Evolutionary conservation across 2,797 vertebrate species (phyloP), one percentile per base, ranked within the genome.

Genomic region (Pangasius sanitwongsei): DNA sequence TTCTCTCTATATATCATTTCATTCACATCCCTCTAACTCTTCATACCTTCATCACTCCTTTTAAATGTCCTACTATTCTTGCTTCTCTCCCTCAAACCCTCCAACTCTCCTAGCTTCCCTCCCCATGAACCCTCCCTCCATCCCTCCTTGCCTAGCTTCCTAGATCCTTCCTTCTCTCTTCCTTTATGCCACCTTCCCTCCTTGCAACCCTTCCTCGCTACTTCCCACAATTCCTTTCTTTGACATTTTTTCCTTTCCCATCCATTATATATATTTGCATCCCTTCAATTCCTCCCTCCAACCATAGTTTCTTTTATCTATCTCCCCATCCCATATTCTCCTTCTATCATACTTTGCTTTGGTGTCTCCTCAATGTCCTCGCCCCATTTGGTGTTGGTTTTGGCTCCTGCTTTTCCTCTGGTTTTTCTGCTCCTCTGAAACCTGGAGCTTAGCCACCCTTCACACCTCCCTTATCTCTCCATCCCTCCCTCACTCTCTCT

Each of bases 331-430:
- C 12, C 0, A n/a, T 55, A 72, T 75, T 74, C 6, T 59, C 34
- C 20, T 74, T 75, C 55, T 9, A 75, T 44, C 55, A 31, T n/a
- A 61, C 55, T 18, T 55, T 44, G 31, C 55, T 61, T 59, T 59
- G 63, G 87, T 53, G 53, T 61, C 85, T 55, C 34, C 67, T 83
- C 74, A 65, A 77, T 86, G 72, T 28, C n/a, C 8, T 84, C 77
- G 69, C 44, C 78, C 67, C 48, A 85, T 74, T 85, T 86, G 86
- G 87, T 86, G 86, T 91, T 90, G 83, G 74, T 89, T 86, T 90
- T 89, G 74, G 80, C 89, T 91, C 85, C 82, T 53, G n/a, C 57
- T 41, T 18, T 82, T 55, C 37, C 55, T 84, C 74, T 80, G 59
- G 53, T 59, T 65, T 87, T 83, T 89, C 89, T 87, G 61, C 85